These are phyloP conservation scores for Acrocyrtus sp. DNA, from an alignment of 2,888 invertebrate genomes.

Conservation along the genomic window DNA sequence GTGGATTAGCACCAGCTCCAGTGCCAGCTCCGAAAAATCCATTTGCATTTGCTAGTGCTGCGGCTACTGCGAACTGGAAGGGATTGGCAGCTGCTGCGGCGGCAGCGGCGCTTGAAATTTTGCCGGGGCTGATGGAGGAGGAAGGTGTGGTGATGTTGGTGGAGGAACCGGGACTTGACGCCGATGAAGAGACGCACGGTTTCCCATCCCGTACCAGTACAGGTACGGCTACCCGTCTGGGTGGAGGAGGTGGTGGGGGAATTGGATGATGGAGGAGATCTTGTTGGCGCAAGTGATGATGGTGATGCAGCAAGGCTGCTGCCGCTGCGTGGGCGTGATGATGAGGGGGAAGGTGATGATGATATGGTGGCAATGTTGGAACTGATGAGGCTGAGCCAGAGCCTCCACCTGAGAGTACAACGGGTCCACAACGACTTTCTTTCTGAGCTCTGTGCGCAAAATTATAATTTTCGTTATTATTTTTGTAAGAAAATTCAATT, in stretches of 20 bases:
- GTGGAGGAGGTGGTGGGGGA: slow-evolving; percentile 65
- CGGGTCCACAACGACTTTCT: slow-evolving; percentile 67
- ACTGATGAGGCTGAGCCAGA: slow-evolving; percentile 2
- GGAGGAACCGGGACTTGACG: slow-evolving; percentile 11
- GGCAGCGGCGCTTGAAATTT: slow-evolving; percentile 1
- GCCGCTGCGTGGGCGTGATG: slow-evolving; percentile 35
- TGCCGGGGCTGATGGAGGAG: slow-evolving; percentile 34
- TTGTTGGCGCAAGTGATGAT: slow-evolving; percentile 12
- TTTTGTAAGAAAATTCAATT: too few species aligned
- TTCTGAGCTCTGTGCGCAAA: slow-evolving; percentile 54
- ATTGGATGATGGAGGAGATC: slow-evolving; percentile 21
- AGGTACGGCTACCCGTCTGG: slow-evolving; percentile 92
- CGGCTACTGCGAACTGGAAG: slow-evolving; percentile 44
- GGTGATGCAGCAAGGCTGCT: slow-evolving; percentile 4
- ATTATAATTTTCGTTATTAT: too few species aligned
- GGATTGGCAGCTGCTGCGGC: slow-evolving; percentile 14
- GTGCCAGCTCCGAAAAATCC: slow-evolving; percentile 15
- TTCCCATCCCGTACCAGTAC: slow-evolving; percentile 95
- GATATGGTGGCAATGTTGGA: slow-evolving; percentile 15
- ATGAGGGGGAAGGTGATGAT: slow-evolving; percentile 22
- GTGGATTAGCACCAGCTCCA: background rate
- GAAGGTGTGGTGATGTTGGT: slow-evolving; percentile 16
- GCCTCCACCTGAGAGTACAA: slow-evolving; percentile 70
- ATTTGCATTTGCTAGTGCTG: slow-evolving; percentile 32
- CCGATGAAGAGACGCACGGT: slow-evolving; percentile 72